A percentile compares a stretch with the other conserved stretches of the same genome.
These are phyloP conservation scores for Acanthurus lineatus DNA, from an alignment of 2,797 vertebrate genomes.

Conservation along the genomic window DNA sequence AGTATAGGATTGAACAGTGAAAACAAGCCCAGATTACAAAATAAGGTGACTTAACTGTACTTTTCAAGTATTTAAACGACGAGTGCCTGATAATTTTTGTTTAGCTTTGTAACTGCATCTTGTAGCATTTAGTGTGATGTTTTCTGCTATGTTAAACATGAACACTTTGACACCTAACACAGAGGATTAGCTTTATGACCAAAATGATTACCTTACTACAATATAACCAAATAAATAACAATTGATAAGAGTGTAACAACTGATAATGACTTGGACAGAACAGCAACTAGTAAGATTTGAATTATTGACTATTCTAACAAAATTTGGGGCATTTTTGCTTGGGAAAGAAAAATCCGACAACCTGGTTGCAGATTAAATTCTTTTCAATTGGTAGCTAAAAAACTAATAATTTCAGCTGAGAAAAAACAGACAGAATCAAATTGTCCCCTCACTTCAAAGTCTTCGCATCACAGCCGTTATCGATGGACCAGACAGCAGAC, in stretches of 20 bases:
- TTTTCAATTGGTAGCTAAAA: background rate
- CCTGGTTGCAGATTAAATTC: background rate
- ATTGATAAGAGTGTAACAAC: background rate
- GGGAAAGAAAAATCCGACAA: background rate
- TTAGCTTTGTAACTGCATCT: background rate
- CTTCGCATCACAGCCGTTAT: conserved; percentile 59
- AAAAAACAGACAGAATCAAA: conserved; percentile 18
- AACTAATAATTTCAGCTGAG: conserved; percentile 2
- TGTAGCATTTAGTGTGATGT: conserved; percentile 1
- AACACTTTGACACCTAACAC: conserved; percentile 3
- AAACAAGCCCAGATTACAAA: conserved; percentile 20
- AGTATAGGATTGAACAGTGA: conserved; percentile 8
- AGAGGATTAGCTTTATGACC: conserved; percentile 4
- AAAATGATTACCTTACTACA: conserved; percentile 20
- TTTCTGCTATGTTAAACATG: conserved; percentile 3
- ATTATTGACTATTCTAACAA: background rate
- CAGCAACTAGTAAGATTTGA: background rate
- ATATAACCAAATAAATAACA: too few relatives aligned
- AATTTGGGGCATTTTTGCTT: too few relatives aligned
- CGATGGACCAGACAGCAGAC: conserved; percentile 79
- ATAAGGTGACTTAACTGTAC: background rate
- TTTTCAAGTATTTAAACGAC: background rate
- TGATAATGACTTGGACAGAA: conserved; percentile 13
- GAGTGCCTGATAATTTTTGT: background rate
- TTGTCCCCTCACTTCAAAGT: conserved; percentile 30